These are phyloP conservation scores for Cherax quadricarinatus DNA, from an alignment of 1,140 invertebrate genomes.

Conservation along the genomic window DNA sequence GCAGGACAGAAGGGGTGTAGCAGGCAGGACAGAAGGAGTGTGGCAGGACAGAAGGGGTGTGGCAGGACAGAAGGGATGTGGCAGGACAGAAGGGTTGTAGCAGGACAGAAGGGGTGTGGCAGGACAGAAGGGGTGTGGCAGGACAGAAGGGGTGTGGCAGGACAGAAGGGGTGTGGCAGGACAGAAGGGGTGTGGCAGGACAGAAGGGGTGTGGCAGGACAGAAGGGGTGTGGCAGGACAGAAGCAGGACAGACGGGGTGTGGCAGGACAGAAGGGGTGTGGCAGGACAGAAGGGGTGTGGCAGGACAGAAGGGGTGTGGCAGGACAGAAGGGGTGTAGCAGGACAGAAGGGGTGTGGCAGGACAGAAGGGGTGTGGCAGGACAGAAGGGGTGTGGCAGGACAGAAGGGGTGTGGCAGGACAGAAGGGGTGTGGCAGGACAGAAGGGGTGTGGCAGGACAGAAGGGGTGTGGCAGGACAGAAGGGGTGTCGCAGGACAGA, in stretches of 20 bases:
- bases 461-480: too few species aligned
- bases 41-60: too few species aligned
- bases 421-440: not conserved
- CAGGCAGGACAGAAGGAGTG: not conserved
- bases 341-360: too few species aligned
- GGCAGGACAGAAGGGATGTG: not conserved
- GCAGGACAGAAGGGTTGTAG: too few species aligned
- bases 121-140: not conserved
- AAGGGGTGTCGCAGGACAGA: not conserved
- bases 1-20: not conserved
- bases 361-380: not conserved
- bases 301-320: not conserved
- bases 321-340: not conserved
- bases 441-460: not conserved
- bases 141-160: too few species aligned
- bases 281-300: not conserved
- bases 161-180: not conserved
- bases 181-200: not conserved
- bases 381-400: not conserved
- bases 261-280: not conserved
- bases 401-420: not conserved
- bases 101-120: not conserved
- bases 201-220: not conserved
- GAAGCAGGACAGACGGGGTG: too few species aligned
- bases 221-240: not conserved